Conservation (phyloP, 2,113 vertebrate genomes). For the Engraulis encrasicolus region DNA sequence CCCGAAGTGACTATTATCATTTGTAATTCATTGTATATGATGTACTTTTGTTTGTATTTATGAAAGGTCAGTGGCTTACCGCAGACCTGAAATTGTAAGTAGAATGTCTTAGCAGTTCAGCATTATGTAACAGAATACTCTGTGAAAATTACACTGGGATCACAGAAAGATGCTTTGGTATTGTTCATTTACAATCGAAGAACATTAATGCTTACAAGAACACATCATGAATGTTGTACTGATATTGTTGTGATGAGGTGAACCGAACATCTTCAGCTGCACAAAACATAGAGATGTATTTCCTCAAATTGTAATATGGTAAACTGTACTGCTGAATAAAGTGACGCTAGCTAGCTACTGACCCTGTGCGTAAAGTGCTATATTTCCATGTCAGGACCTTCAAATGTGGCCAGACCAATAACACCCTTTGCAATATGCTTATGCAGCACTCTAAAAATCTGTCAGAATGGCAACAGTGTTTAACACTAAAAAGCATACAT, state of each 20-base stretch:
- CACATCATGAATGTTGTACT: not conserved
- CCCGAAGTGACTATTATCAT: not conserved
- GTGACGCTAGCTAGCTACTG: not conserved
- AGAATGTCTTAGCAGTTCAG: not conserved
- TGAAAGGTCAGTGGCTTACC: not conserved
- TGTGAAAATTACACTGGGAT: not conserved
- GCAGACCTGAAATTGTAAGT: not conserved
- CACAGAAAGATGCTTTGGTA: slow-evolving; percentile 11
- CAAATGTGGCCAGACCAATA: not conserved
- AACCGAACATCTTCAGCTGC: not conserved
- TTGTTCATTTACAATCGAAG: not conserved
- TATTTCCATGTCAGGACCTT: not conserved
- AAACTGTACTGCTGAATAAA: not conserved
- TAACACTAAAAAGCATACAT: slow-evolving; percentile 5
- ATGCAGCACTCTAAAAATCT: not conserved
- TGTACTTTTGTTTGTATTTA: not conserved
- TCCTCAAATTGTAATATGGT: not conserved
- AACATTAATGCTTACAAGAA: slow-evolving; percentile 11
- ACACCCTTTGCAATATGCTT: not conserved
- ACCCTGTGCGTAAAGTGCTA: not conserved
- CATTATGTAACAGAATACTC: not conserved
- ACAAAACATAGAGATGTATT: not conserved
- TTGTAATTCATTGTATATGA: not conserved
- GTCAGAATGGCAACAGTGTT: not conserved
- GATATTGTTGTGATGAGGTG: not conserved